phyloP scores from a whole-genome alignment of 2,113 vertebrate genomes.

The Melanotaenia duboulayi region DNA sequence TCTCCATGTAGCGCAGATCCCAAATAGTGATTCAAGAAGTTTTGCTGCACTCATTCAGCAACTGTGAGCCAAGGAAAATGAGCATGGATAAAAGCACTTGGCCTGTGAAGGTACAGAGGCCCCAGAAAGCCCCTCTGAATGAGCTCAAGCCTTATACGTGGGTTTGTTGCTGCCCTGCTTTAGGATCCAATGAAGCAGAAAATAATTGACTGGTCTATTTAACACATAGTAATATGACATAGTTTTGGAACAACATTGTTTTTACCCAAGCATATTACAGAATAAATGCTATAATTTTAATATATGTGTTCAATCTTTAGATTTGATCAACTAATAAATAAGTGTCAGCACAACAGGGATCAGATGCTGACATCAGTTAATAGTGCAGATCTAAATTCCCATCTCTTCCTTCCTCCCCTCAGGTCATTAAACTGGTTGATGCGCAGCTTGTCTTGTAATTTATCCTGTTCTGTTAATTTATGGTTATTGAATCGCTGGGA shows the following conservation, averaged over 20 bases:
- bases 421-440: conserved; percentile 20
- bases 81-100: conserved; percentile 64
- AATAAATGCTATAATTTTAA: too few relatives aligned
- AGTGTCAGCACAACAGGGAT: background rate
- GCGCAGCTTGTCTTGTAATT: conserved; percentile 7
- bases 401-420: background rate
- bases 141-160: conserved; percentile 42
- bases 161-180: conserved; percentile 32
- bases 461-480: conserved; percentile 38
- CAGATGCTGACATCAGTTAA: conserved; percentile 5
- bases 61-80: conserved; percentile 72
- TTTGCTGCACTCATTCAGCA: conserved; percentile 55
- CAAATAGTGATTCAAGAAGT: conserved; percentile 77
- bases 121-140: conserved; percentile 47
- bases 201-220: conserved; percentile 31
- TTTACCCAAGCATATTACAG: too few relatives aligned
- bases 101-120: conserved; percentile 45
- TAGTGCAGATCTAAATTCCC: conserved; percentile 13
- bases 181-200: conserved; percentile 28
- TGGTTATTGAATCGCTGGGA: conserved; percentile 38
- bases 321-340: background rate
- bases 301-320: background rate
- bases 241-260: background rate
- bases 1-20: conserved; percentile 56
- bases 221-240: conserved; percentile 9